phyloP scores from a whole-genome alignment of 2,888 invertebrate species.

The Apomyelois bistriatella region DNA sequence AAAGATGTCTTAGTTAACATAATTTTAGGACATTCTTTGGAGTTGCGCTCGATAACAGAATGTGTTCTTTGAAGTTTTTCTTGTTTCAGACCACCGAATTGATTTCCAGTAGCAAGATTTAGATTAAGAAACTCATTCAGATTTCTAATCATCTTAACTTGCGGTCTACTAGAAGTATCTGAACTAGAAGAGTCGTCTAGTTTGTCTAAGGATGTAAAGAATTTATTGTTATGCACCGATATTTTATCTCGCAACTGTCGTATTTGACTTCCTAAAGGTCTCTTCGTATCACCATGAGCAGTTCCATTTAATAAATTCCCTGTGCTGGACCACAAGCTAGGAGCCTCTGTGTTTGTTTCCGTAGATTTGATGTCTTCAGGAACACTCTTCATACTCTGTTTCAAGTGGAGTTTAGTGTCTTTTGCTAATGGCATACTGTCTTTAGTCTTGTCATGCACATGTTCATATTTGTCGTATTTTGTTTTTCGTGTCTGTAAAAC shows the following conservation, averaged over 20 bases:
- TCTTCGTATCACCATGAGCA: constrained; percentile 42
- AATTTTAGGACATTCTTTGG: constrained; percentile 58
- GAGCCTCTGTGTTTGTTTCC: constrained; percentile 33
- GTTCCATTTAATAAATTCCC: constrained; percentile 63
- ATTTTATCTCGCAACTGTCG: constrained; percentile 63
- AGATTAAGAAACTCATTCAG: constrained; percentile 91
- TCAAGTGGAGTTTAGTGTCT: constrained; percentile 40
- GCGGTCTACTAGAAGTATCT: constrained; percentile 56
- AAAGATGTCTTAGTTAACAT: constrained; percentile 57
- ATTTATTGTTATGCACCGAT: constrained; percentile 69
- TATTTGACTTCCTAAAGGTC: constrained; percentile 66
- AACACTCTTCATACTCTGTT: constrained; percentile 59
- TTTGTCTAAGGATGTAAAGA: constrained; percentile 81
- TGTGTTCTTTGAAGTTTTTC: constrained; percentile 59
- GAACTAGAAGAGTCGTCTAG: constrained; percentile 60
- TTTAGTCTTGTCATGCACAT: constrained; percentile 33
- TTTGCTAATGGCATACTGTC: constrained; percentile 36
- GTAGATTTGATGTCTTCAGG: constrained; percentile 53
- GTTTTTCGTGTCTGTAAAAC: constrained; percentile 53
- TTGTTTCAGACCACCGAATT: constrained; percentile 45
- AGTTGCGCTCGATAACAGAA: constrained; percentile 53
- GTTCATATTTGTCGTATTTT: constrained; percentile 39
- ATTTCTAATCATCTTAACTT: constrained; percentile 84
- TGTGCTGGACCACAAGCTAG: constrained; percentile 48
- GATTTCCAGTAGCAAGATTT: constrained; percentile 85